Conservation (phyloP, 2,888 invertebrate species). For the Rotaria socialis region DNA sequence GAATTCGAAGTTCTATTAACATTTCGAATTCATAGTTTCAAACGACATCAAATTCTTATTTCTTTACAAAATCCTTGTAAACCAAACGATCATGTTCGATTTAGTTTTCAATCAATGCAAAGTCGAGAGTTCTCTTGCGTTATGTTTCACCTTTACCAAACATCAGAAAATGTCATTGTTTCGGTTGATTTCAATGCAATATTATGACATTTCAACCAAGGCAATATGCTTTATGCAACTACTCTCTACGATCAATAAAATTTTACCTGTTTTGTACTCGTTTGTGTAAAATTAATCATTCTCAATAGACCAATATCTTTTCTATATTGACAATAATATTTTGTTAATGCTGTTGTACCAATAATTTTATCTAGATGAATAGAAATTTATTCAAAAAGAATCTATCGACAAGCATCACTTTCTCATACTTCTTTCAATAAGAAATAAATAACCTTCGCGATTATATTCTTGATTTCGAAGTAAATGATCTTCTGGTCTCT, state of each 20-base stretch:
- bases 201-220: neutral
- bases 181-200: neutral
- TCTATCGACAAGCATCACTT: too few species aligned
- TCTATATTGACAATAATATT: slow-evolving; percentile 91
- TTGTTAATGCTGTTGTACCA: slow-evolving; percentile 84
- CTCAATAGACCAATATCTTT: slow-evolving; percentile 78
- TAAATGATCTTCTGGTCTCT: slow-evolving; percentile 67
- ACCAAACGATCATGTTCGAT: too few species aligned
- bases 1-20: too few species aligned
- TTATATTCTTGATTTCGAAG: slow-evolving; percentile 65
- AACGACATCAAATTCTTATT: too few species aligned
- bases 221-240: neutral
- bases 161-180: neutral
- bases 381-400: neutral
- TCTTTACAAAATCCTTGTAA: too few species aligned
- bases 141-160: neutral
- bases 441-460: slow-evolving; percentile 83
- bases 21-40: too few species aligned
- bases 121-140: too few species aligned
- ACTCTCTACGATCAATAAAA: neutral
- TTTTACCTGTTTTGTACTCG: slow-evolving; percentile 55
- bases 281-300: slow-evolving; percentile 89
- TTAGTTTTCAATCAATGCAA: too few species aligned
- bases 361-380: slow-evolving; percentile 30
- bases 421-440: slow-evolving; percentile 88